A percentile compares a stretch with the other conserved stretches of the same genome.
Evolutionary conservation across 2,113 vertebrate species (phyloP).

Genomic region (Hyperopisus bebe): DNA sequence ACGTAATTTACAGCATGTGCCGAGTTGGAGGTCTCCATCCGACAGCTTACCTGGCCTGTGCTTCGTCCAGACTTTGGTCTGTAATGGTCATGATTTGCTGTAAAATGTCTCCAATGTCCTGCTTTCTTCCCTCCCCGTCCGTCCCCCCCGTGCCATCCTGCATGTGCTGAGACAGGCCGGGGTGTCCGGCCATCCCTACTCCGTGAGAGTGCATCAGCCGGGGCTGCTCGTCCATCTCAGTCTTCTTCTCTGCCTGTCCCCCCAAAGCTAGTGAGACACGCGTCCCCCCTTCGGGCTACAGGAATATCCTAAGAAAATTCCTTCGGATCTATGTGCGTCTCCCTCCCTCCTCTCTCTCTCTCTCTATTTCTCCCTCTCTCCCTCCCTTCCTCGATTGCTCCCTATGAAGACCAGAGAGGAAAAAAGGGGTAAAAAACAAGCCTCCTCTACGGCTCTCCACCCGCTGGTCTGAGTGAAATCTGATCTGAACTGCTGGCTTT

Average conservation of each 20-base stretch:
- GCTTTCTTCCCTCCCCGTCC: conserved; percentile 88
- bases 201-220: conserved; percentile 93
- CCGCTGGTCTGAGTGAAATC: conserved; percentile 60
- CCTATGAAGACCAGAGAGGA: conserved; percentile 31
- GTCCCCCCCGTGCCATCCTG: conserved; percentile 78
- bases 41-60: conserved; percentile 85
- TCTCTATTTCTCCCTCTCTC: conserved; percentile 23
- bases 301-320: conserved; percentile 58
- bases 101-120: conserved; percentile 98
- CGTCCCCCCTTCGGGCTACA: conserved; percentile 53
- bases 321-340: conserved; percentile 41
- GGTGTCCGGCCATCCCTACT: conserved; percentile 88
- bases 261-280: conserved; percentile 46
- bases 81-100: conserved; percentile 99
- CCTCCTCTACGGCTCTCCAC: conserved; percentile 41
- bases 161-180: conserved; percentile 90
- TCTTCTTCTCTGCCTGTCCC: conserved; percentile 51
- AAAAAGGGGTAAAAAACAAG: conserved; percentile 53
- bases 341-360: neutral
- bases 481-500: conserved; percentile 60
- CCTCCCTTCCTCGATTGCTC: conserved; percentile 47
- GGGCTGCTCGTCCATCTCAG: conserved; percentile 90
- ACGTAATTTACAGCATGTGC: neutral
- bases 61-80: conserved; percentile 96
- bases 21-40: neutral